Conservation (phyloP, 2,113 vertebrate genomes). For the Mesocricetus auratus region DNA sequence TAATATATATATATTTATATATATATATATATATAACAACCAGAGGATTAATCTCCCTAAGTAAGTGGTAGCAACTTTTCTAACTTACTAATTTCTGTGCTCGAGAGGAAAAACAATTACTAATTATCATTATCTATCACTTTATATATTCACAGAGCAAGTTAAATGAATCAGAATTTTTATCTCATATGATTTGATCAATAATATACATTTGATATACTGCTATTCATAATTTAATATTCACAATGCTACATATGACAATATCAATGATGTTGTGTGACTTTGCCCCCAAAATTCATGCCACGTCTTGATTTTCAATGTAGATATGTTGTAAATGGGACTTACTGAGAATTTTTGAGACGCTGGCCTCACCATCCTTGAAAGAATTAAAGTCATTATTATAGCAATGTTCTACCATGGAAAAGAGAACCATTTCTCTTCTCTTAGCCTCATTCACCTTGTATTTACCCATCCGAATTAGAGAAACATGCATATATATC, state of each 20-base stretch:
- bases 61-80: background rate
- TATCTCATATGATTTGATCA: background rate
- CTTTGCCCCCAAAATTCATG: background rate
- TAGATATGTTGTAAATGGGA: fast-evolving
- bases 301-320: background rate
- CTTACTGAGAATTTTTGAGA: background rate
- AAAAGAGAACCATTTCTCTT: background rate
- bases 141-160: background rate
- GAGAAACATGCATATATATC: background rate
- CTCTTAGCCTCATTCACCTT: background rate
- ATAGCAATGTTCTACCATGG: fast-evolving
- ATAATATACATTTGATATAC: background rate
- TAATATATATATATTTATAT: background rate
- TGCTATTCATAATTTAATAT: background rate
- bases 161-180: background rate
- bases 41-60: background rate
- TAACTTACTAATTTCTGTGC: background rate
- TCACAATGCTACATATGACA: background rate
- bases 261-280: background rate
- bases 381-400: background rate
- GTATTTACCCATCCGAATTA: background rate
- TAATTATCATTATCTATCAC: background rate
- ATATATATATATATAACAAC: background rate
- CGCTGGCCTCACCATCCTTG: fast-evolving
- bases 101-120: background rate